Conservation (phyloP, 2,888 invertebrate species). For the Leptopilina myrica region DNA sequence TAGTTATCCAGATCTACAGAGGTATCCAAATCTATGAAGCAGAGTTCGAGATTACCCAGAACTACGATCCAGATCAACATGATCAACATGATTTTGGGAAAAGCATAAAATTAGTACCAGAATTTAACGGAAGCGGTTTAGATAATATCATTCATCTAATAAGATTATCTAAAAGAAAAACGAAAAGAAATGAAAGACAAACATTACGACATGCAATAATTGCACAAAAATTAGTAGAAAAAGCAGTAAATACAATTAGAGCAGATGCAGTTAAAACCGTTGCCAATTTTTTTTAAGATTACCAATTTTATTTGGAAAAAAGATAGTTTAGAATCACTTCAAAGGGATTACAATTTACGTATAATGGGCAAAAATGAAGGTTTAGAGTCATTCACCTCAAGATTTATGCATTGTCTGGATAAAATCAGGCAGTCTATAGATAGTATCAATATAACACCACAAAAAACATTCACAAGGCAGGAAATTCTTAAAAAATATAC, state of each 20-base stretch:
- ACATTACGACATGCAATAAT: neutral
- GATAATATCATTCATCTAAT: neutral
- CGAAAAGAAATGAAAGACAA: neutral
- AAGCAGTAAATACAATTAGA: neutral
- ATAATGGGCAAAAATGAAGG: too few relatives aligned
- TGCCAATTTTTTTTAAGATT: slow-evolving; percentile 2
- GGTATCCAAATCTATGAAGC: too few relatives aligned
- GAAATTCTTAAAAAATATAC: neutral
- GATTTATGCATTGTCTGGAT: too few relatives aligned
- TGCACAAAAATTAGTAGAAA: neutral
- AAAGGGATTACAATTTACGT: too few relatives aligned
- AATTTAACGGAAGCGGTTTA: too few relatives aligned
- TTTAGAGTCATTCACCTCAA: too few relatives aligned
- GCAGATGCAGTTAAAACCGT: neutral
- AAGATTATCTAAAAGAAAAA: neutral
- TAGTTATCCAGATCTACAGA: too few relatives aligned
- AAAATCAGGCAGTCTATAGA: too few relatives aligned
- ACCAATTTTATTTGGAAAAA: neutral
- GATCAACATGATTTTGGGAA: too few relatives aligned
- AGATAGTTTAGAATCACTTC: neutral
- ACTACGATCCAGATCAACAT: too few relatives aligned
- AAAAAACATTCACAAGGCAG: neutral
- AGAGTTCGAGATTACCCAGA: too few relatives aligned
- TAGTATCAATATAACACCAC: neutral
- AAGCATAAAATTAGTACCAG: too few relatives aligned